Evolutionary conservation across 2,797 vertebrate species (phyloP), one percentile per base, ranked within the genome.

Genomic region (Enteromius anoplus): DNA sequence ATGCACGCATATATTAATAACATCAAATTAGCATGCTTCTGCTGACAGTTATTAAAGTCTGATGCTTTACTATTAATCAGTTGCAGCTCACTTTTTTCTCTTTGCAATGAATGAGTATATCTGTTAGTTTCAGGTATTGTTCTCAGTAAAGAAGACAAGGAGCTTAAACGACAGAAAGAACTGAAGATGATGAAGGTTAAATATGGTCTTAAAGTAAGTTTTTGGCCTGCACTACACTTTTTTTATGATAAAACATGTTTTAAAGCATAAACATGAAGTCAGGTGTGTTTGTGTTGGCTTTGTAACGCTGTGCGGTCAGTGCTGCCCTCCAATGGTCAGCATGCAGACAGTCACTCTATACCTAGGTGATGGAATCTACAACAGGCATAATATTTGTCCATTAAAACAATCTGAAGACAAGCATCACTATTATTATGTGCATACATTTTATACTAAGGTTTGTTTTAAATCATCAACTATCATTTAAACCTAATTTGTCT

Each of bases 111-210:
- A 37, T n/a, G 47, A n/a, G 11, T 34, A 21, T 47, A 9, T 75
- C 8, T 87, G 87, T 75, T 40, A 89, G 91, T 80, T 78, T 92
- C 94, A 95, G 95, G 93, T 21, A 92, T 94, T 83, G 58, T 93
- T 40, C 89, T 95, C 55, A 94, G 92, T 90, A 99, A 98, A 88
- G 97, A 98, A 88, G 97, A 97, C 85, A 99, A 97, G 90, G 98
- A 99, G 84, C 88, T 94, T 32, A 92, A 96, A 85, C 94, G 98
- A 89, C 96, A 97, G 92, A 97, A 97, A 90, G 96, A 96, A 88
- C 94, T 99, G 87, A 98, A 96, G 91, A 96, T 98, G 90, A 97
- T 99, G 92, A 96, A 98, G 88, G 96, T 97, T 71, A 99, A 98
- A 94, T 99, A 99, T 6, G 98, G 98, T 73, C 96, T 99, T 70